Base-by-base conservation (phyloP, 2,797 vertebrate species). In the Nyctibius grandis region DNA sequence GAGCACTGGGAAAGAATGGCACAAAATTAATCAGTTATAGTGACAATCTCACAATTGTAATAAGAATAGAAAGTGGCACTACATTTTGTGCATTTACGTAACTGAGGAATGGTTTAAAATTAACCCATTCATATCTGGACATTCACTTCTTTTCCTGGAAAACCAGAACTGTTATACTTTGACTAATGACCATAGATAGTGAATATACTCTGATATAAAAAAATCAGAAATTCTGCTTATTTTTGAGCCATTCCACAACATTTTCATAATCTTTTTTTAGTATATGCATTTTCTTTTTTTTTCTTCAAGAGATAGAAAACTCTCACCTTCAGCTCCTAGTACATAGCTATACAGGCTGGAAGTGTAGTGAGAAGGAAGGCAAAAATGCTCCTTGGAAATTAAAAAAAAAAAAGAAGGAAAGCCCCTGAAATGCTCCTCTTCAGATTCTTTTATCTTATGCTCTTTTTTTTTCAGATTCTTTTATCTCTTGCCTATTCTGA, bases 1-100 rank as follows among this genome's bases (percentile, higher is more conserved):
- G 93, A 97, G 97, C 93, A 95, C 79, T 88, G 67, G 78, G 31
- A 97, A 88, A 96, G 96, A 97, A 97, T 94, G 84, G 86, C 86
- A 92, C 68, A 93, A 97, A 97, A 97, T 95, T 97, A 96, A 97
- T 97, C 95, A 96, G 97, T 97, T 97, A 96, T 60, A 95, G 88
- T 89, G 91, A 95, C 93, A 95, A 85, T 88, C 93, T 96, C 94
- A 95, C 1, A 3, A 96, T 90, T 94, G 79, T 88, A 97, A 89
- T 96, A 95, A 86, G 91, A 96, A 97, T 94, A 96, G 94, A 96
- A 97, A 96, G 88, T 85, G 79, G 77, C 51, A 91, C 90, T 91
- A 92, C 36, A 83, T 94, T 95, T 94, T 95, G 36, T 85, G n/a
- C 89, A 96, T 97, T 96, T 97, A 93, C 92, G 95, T 97, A 95